These are phyloP conservation scores for Bathynomus jamesi DNA, from an alignment of 1,140 invertebrate species.

Conservation along the genomic window DNA sequence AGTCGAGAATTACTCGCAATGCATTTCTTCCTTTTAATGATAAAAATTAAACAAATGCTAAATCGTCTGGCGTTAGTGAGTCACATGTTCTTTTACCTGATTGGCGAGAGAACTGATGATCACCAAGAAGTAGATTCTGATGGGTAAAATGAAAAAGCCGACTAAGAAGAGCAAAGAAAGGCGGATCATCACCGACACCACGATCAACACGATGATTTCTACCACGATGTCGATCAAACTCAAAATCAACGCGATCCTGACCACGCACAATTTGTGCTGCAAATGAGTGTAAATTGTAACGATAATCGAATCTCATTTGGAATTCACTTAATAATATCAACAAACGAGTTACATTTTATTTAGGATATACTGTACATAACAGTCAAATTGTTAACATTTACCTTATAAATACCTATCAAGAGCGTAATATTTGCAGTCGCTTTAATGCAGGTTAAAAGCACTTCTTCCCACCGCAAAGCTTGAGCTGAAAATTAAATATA, in stretches of 20 bases:
- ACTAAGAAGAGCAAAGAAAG: neutral
- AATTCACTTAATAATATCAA: too few relatives aligned
- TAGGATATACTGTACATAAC: too few relatives aligned
- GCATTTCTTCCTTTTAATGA: too few relatives aligned
- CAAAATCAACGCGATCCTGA: neutral
- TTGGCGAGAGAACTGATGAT: neutral
- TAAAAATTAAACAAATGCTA: too few relatives aligned
- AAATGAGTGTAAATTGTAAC: neutral
- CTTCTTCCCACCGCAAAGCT: neutral
- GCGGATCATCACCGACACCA: neutral
- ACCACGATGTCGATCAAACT: neutral
- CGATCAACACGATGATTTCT: neutral
- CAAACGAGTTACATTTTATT: too few relatives aligned
- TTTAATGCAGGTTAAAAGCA: neutral
- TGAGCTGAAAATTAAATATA: neutral
- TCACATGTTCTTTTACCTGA: too few relatives aligned
- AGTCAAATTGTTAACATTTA: too few relatives aligned
- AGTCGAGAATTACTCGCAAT: too few relatives aligned
- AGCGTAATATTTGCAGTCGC: neutral
- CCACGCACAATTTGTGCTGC: neutral
- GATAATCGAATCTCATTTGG: too few relatives aligned
- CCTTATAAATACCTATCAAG: neutral
- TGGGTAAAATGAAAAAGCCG: neutral
- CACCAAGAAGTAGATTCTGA: neutral
- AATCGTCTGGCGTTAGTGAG: too few relatives aligned